A percentile compares a stretch with the other conserved stretches of the same genome.
phyloP scores from a whole-genome alignment of 2,888 invertebrate genomes.

The Machimus atricapillus region DNA sequence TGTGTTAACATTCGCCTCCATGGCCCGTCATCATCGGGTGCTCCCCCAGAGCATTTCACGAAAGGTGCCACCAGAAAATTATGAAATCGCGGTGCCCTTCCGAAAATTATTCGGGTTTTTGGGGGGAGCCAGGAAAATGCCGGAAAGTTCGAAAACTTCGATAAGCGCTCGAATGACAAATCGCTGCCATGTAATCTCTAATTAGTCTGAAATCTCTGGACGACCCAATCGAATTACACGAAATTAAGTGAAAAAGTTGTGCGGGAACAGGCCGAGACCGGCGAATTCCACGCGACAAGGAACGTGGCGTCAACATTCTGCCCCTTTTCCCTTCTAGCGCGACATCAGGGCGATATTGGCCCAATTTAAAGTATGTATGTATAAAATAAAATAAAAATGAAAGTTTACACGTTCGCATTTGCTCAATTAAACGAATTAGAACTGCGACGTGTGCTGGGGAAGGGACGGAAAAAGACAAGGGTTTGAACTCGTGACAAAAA shows the following conservation, averaged over 20 bases:
- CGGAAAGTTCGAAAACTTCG: neutral
- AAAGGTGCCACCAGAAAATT: neutral
- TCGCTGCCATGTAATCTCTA: constrained; percentile 35
- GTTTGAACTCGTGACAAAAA: constrained; percentile 21
- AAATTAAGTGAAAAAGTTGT: constrained; percentile 39
- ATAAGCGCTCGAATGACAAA: constrained; percentile 3
- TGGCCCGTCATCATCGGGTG: neutral
- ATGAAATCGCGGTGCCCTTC: neutral
- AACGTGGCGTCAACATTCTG: constrained; percentile 32
- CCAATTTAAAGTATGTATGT: constrained; percentile 15
- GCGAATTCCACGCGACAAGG: neutral
- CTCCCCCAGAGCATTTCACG: neutral
- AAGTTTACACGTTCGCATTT: constrained; percentile 39
- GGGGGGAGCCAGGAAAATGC: neutral
- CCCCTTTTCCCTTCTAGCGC: neutral
- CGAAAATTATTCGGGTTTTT: neutral
- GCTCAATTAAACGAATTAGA: constrained; percentile 37
- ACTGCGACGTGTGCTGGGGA: neutral
- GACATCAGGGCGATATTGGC: neutral
- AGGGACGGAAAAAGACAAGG: neutral
- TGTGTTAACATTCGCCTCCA: neutral
- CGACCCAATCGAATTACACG: constrained; percentile 39
- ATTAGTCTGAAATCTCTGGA: constrained; percentile 36
- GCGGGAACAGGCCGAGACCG: neutral
- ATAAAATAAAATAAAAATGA: neutral